Percentiles rank a stretch among this genome's conserved stretches.
These are phyloP conservation scores for Gambusia yucatana DNA, from an alignment of 2,797 vertebrate genomes.

Conservation along the genomic window DNA sequence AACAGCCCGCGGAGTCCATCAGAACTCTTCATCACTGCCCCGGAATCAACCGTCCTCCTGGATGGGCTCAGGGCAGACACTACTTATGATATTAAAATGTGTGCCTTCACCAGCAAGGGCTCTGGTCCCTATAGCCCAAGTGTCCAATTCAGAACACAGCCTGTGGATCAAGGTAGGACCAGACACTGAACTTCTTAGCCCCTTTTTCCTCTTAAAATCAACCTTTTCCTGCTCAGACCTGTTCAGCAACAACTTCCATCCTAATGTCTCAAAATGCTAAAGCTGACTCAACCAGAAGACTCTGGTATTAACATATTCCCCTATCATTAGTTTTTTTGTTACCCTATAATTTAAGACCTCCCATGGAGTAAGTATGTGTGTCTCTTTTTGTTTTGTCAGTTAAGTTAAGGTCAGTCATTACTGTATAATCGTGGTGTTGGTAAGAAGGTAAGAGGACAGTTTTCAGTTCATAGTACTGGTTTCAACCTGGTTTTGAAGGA, in stretches of 20 bases:
- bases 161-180: slow-evolving; percentile 99
- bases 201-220: slow-evolving; percentile 68
- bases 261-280: slow-evolving; percentile 51
- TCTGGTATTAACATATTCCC: slow-evolving; percentile 44
- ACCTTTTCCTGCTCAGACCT: slow-evolving; percentile 49
- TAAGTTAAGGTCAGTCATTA: slow-evolving; percentile 72
- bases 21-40: slow-evolving; percentile 93
- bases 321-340: slow-evolving; percentile 45
- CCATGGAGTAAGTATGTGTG: slow-evolving; percentile 73
- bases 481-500: slow-evolving; percentile 63
- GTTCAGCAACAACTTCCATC: slow-evolving; percentile 62
- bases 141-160: slow-evolving; percentile 99
- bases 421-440: slow-evolving; percentile 64
- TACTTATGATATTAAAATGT: slow-evolving; percentile 99
- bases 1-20: slow-evolving; percentile 93
- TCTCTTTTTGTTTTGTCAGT: slow-evolving; percentile 71
- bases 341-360: slow-evolving; percentile 54
- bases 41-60: slow-evolving; percentile 91
- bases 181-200: slow-evolving; percentile 79
- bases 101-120: slow-evolving; percentile 99
- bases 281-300: slow-evolving; percentile 54
- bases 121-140: slow-evolving; percentile 99
- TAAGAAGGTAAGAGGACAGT: slow-evolving; percentile 81
- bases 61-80: slow-evolving; percentile 97
- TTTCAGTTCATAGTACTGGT: slow-evolving; percentile 63